Percentiles rank a stretch among this genome's conserved stretches.
phyloP scores from a whole-genome alignment of 2,113 vertebrate species.

The Silurus asotus region DNA sequence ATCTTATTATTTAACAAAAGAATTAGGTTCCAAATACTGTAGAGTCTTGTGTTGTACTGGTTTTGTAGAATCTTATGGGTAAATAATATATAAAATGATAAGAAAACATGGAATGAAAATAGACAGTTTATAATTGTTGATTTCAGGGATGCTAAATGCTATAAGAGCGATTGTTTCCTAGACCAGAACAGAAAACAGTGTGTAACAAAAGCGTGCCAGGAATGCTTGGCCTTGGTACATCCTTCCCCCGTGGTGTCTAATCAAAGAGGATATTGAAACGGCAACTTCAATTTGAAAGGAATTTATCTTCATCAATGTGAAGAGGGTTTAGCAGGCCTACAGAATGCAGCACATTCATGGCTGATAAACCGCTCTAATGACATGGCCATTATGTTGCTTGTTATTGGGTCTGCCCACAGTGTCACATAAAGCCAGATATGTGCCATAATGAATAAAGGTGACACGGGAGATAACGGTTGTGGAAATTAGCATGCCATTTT shows the following conservation, averaged over 20 bases:
- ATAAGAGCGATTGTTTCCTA: not conserved
- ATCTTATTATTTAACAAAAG: constrained; percentile 59
- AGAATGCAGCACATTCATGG: constrained; percentile 50
- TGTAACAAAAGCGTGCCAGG: not conserved
- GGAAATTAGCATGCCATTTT: not conserved
- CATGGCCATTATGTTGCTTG: constrained; percentile 59
- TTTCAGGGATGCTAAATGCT: not conserved
- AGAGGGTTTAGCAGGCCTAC: constrained; percentile 36
- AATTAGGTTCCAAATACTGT: constrained; percentile 1
- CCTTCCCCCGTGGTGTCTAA: not conserved
- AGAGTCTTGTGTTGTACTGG: not conserved
- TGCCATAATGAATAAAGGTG: constrained; percentile 14
- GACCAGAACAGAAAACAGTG: not conserved
- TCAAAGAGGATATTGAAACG: constrained; percentile 37
- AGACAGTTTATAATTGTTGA: not conserved
- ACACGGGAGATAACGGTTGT: not conserved
- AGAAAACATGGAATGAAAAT: not conserved
- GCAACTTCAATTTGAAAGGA: constrained; percentile 32
- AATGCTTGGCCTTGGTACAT: constrained; percentile 19
- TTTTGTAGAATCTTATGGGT: not conserved
- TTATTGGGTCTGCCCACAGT: constrained; percentile 48
- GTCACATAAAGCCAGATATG: not conserved
- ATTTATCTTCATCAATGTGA: constrained; percentile 52
- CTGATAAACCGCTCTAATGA: constrained; percentile 50
- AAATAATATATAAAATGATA: not conserved